Evolutionary conservation across 2,797 vertebrate genomes (phyloP).

Genomic region (Onychomys leucogaster): DNA sequence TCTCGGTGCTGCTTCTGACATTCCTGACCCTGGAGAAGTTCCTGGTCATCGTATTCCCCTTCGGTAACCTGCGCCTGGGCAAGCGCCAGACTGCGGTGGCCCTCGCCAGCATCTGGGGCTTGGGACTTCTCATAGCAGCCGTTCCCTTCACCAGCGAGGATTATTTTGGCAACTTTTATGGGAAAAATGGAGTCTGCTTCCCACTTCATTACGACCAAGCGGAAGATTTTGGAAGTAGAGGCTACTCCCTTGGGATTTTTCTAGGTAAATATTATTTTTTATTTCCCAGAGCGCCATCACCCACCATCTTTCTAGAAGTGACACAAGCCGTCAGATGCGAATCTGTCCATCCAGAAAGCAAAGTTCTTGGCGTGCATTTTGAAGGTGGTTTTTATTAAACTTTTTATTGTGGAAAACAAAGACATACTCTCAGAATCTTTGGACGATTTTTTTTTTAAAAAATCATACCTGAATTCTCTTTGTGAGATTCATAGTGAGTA

Average conservation of each 20-base stretch:
- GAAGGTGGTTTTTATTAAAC: background rate
- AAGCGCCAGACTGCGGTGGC: constrained; percentile 89
- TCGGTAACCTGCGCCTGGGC: constrained; percentile 90
- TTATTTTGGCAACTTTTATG: constrained; percentile 93
- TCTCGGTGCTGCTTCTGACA: constrained; percentile 91
- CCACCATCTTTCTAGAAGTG: constrained; percentile 39
- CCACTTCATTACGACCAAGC: constrained; percentile 92
- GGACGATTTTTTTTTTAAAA: background rate
- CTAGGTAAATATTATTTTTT: constrained; percentile 88
- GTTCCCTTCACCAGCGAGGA: constrained; percentile 91
- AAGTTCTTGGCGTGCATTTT: background rate
- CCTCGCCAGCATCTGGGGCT: constrained; percentile 90
- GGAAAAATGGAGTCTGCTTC: constrained; percentile 93
- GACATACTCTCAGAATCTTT: background rate
- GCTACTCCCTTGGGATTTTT: constrained; percentile 93
- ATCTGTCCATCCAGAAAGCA: background rate
- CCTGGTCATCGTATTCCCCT: constrained; percentile 93
- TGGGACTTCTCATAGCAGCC: constrained; percentile 90
- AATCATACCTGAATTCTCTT: background rate
- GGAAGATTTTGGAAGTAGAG: constrained; percentile 90
- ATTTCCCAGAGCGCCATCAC: constrained; percentile 5
- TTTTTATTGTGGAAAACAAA: constrained; percentile 43
- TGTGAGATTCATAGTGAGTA: background rate
- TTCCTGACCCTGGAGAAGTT: constrained; percentile 94
- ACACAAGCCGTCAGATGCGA: background rate